Percentiles rank a stretch among this genome's conserved stretches.
Conservation (phyloP, 1,140 invertebrate species). For the Belonocnema kinseyi region DNA sequence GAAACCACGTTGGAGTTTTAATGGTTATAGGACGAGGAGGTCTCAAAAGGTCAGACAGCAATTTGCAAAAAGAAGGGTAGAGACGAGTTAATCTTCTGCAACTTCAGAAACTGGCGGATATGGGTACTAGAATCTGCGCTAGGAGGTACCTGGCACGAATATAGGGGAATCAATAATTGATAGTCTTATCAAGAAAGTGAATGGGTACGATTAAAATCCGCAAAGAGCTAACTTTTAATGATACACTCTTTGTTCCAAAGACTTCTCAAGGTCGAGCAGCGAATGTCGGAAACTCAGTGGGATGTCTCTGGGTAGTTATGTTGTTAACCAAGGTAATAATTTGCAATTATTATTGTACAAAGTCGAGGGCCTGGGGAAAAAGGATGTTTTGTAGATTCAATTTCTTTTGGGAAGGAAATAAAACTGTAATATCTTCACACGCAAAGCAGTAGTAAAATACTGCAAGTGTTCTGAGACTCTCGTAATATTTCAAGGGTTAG, state of each 20-base stretch:
- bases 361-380: slow-evolving; percentile 3
- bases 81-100: too few relatives aligned
- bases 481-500: neutral
- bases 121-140: neutral
- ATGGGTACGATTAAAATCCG: slow-evolving; percentile 21
- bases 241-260: slow-evolving; percentile 20
- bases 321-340: slow-evolving; percentile 28
- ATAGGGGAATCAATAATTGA: slow-evolving; percentile 1
- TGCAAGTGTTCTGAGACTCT: neutral
- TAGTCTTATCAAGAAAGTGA: neutral
- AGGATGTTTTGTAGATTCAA: slow-evolving; percentile 18
- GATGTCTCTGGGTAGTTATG: slow-evolving; percentile 22
- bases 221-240: slow-evolving; percentile 19
- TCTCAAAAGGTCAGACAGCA: slow-evolving; percentile 1
- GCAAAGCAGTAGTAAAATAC: slow-evolving; percentile 11
- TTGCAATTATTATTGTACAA: slow-evolving; percentile 27
- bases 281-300: slow-evolving; percentile 18
- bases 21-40: neutral
- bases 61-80: neutral
- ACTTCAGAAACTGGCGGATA: neutral
- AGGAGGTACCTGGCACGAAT: neutral
- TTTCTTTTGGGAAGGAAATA: slow-evolving; percentile 11
- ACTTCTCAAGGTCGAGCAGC: slow-evolving; percentile 10
- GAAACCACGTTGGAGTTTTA: neutral
- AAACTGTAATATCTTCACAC: slow-evolving; percentile 7